A percentile compares a stretch with the other conserved stretches of the same genome.
phyloP scores from a whole-genome alignment of 1,140 invertebrate species.

The Octopus sinensis region DNA sequence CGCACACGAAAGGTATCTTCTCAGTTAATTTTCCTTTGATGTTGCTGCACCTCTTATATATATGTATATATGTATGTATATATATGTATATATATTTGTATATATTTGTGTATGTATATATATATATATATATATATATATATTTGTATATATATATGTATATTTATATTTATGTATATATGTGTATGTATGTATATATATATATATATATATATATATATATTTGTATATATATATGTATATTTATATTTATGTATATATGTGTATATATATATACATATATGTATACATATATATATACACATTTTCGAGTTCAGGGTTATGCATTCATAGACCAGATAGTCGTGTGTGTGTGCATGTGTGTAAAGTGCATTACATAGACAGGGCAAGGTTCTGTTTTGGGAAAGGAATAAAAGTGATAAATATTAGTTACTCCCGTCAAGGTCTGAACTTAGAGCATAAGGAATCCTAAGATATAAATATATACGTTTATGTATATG shows the following conservation, averaged over 20 bases:
- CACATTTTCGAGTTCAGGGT: neutral
- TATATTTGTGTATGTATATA: neutral
- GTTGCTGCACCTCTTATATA: no score
- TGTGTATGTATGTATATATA: neutral
- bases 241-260: neutral
- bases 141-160: neutral
- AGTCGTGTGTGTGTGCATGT: no score
- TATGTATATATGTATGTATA: neutral
- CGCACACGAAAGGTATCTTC: no score
- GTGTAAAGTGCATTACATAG: no score
- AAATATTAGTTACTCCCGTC: no score
- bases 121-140: neutral
- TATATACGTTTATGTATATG: no score
- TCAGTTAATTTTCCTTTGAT: no score
- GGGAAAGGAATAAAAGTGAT: no score
- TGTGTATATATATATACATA: neutral
- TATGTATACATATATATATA: neutral
- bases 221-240: neutral
- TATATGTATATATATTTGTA: neutral
- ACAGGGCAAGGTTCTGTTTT: no score
- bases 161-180: neutral
- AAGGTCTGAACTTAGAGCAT: no score
- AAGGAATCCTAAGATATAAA: no score
- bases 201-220: neutral
- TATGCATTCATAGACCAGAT: no score